A percentile compares a stretch with the other conserved stretches of the same genome.
These are phyloP conservation scores for Tethya wilhelma DNA, from an alignment of 37 sponge, comb jelly and placozoan species.

Conservation along the genomic window DNA sequence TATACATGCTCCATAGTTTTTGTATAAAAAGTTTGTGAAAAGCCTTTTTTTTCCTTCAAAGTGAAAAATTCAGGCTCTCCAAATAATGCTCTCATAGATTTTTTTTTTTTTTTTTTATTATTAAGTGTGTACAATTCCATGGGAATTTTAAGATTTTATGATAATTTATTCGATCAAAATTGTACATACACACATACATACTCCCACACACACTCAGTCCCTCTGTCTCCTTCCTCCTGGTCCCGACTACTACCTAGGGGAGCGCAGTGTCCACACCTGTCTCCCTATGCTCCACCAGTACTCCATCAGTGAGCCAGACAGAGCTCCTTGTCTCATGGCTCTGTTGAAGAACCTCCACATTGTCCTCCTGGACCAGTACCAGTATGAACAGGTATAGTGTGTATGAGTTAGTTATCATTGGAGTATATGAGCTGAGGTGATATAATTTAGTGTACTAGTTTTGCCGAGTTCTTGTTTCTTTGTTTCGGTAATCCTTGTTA, in stretches of 20 bases:
- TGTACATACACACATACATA: slow-evolving; percentile 16
- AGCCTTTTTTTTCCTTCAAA: no score
- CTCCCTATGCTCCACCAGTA: slow-evolving; percentile 5
- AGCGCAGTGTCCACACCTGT: slow-evolving; percentile 34
- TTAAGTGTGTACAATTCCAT: no score
- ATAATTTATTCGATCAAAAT: no score
- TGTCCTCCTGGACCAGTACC: slow-evolving; percentile 58
- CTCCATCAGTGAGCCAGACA: slow-evolving; percentile 7
- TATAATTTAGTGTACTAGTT: neutral
- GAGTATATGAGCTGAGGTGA: neutral
- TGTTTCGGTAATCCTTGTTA: neutral
- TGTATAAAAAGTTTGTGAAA: neutral
- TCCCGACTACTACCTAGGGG: slow-evolving; percentile 35
- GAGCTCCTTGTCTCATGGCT: slow-evolving; percentile 68
- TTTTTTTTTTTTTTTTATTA: no score
- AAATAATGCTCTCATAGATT: no score
- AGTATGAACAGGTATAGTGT: slow-evolving; percentile 73
- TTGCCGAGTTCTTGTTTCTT: neutral
- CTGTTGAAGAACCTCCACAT: slow-evolving; percentile 67
- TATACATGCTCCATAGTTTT: neutral
- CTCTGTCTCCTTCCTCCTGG: slow-evolving; percentile 51
- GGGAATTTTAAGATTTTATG: no score
- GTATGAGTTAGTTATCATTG: neutral
- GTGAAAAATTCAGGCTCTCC: no score
- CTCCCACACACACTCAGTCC: slow-evolving; percentile 25